Percentiles rank a stretch among this genome's conserved stretches.
phyloP scores from a whole-genome alignment of 2,797 vertebrate species.

The Babyrousa celebensis region DNA sequence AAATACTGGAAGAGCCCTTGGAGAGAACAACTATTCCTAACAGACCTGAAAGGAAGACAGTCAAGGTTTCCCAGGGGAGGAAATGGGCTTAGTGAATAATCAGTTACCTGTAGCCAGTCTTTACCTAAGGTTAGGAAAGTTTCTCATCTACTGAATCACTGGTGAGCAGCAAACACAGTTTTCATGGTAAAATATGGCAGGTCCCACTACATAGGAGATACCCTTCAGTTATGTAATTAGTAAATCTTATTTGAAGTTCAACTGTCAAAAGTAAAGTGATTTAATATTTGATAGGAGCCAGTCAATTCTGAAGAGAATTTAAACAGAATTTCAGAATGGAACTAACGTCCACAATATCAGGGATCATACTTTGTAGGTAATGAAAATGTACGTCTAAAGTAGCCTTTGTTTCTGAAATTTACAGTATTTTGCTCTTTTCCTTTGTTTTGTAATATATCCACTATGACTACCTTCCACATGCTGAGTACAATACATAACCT shows the following conservation, averaged over 20 bases:
- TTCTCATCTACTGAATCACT: neutral
- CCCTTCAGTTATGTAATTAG: neutral
- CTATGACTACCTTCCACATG: neutral
- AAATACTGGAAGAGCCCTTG: neutral
- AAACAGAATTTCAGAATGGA: conserved; percentile 46
- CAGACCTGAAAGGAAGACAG: neutral
- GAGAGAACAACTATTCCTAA: neutral
- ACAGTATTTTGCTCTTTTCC: neutral
- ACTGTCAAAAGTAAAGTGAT: conserved; percentile 59
- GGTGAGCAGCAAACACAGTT: neutral
- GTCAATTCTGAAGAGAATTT: conserved; percentile 5
- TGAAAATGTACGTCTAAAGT: neutral
- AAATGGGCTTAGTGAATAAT: neutral
- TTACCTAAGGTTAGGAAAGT: neutral
- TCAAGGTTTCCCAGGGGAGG: neutral
- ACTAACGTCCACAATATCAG: neutral
- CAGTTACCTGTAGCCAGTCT: neutral
- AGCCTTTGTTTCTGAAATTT: neutral
- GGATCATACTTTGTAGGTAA: neutral
- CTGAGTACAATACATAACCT: neutral
- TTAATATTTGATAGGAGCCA: neutral
- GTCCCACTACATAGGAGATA: neutral
- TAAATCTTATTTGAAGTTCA: conserved; percentile 26
- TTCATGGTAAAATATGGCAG: neutral
- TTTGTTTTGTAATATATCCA: conserved; percentile 39